Conservation (phyloP, 2,888 invertebrate genomes). For the Cephonodes hylas region DNA sequence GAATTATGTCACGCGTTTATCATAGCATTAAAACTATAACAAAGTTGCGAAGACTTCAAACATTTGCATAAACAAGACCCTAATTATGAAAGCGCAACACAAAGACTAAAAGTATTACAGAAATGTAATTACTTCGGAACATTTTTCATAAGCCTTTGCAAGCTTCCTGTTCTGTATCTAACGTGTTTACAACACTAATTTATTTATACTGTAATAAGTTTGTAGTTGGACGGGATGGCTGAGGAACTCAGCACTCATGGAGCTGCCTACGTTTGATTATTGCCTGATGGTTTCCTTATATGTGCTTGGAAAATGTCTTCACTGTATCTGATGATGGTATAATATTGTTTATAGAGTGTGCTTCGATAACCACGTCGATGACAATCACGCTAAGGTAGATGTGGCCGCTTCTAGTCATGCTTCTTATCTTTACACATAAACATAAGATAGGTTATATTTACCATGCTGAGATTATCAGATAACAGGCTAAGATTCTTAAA, state of each 20-base stretch:
- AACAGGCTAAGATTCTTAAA: no score
- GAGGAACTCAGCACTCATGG: background rate
- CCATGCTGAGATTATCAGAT: no score
- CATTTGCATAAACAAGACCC: slow-evolving; percentile 33
- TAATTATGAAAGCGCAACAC: slow-evolving; percentile 26
- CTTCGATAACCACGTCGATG: no score
- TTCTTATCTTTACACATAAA: no score
- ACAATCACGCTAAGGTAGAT: no score
- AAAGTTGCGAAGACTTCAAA: slow-evolving; percentile 17
- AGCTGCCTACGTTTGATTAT: background rate
- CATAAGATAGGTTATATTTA: no score
- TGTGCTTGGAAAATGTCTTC: no score
- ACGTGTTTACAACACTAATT: background rate
- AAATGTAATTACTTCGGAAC: slow-evolving; percentile 19
- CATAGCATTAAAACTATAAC: background rate
- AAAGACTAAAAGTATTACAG: slow-evolving; percentile 23
- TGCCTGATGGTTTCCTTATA: background rate
- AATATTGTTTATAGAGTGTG: no score
- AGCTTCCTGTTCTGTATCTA: background rate
- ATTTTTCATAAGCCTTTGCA: slow-evolving; percentile 2
- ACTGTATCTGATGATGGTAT: no score
- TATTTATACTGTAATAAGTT: background rate
- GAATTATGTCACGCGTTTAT: background rate
- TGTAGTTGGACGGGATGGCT: background rate
- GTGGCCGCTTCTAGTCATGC: no score